phyloP scores from a whole-genome alignment of 2,888 invertebrate species.

The Volucella inanis region DNA sequence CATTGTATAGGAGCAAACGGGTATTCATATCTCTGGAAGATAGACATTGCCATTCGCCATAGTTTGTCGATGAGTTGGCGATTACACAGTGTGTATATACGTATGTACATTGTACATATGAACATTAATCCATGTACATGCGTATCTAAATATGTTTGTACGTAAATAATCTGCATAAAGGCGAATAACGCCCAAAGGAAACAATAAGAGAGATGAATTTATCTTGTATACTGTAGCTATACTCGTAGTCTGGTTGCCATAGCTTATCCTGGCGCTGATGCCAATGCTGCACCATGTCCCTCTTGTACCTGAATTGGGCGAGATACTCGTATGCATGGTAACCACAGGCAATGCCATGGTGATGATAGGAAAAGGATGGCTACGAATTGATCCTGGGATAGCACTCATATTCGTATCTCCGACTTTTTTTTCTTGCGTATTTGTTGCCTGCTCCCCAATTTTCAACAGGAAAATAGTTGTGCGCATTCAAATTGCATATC shows the following conservation, averaged over 20 bases:
- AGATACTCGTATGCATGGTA: constrained; percentile 24
- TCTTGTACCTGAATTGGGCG: constrained; percentile 28
- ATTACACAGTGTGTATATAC: constrained; percentile 1
- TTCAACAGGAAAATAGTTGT: constrained; percentile 9
- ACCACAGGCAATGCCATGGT: constrained; percentile 42
- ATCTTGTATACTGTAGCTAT: constrained; percentile 43
- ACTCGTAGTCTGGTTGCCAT: constrained; percentile 34
- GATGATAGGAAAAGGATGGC: constrained; percentile 28
- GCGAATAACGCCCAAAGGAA: constrained; percentile 68
- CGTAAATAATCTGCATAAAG: constrained; percentile 67
- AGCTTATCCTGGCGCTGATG: constrained; percentile 37
- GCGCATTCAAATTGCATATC: constrained; percentile 36
- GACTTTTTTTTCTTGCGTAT: neutral
- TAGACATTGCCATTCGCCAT: constrained; percentile 6
- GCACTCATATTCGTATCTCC: neutral
- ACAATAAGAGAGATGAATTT: constrained; percentile 71
- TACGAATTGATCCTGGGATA: constrained; percentile 43
- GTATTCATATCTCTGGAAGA: neutral
- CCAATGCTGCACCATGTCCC: constrained; percentile 20
- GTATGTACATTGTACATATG: neutral
- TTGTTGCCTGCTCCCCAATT: neutral
- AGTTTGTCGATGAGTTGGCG: constrained; percentile 32
- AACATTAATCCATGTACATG: constrained; percentile 26
- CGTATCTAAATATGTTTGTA: too few species aligned
- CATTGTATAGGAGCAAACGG: neutral